Evolutionary conservation across 2,113 vertebrate genomes (phyloP).

Genomic region (Choloepus hoffmanni): DNA sequence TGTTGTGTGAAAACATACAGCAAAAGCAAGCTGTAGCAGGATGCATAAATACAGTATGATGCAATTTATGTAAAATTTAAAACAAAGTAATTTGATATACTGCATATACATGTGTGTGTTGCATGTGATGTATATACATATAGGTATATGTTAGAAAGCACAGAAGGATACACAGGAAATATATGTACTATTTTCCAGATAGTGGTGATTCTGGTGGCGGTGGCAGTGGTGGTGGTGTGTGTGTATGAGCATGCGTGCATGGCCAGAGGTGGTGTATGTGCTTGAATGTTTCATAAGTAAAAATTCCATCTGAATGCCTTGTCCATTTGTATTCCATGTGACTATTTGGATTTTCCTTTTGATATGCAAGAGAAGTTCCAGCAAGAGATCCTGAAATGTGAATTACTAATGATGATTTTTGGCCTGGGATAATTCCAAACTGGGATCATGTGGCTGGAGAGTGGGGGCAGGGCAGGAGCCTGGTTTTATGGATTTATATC

Average conservation of each 20-base stretch:
- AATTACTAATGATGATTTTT: conserved; percentile 65
- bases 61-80: conserved; percentile 11
- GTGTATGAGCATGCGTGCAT: fast-evolving
- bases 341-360: conserved; percentile 57
- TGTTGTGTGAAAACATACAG: neutral
- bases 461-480: neutral
- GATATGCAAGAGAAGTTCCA: conserved; percentile 70
- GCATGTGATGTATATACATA: neutral
- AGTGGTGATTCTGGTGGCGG: neutral
- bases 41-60: neutral
- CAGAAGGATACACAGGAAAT: neutral
- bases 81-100: neutral
- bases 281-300: conserved; percentile 50
- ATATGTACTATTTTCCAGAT: neutral
- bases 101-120: neutral
- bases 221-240: neutral
- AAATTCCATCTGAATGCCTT: conserved; percentile 45
- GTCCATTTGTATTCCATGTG: conserved; percentile 68
- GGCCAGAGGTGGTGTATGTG: neutral
- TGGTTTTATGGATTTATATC: conserved; percentile 59
- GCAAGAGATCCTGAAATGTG: conserved; percentile 49
- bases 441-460: neutral
- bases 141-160: conserved; percentile 2
- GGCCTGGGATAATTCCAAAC: conserved; percentile 36
- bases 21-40: neutral